These are phyloP conservation scores for Scyliorhinus canicula DNA, from an alignment of 2,797 vertebrate species.

Conservation along the genomic window DNA sequence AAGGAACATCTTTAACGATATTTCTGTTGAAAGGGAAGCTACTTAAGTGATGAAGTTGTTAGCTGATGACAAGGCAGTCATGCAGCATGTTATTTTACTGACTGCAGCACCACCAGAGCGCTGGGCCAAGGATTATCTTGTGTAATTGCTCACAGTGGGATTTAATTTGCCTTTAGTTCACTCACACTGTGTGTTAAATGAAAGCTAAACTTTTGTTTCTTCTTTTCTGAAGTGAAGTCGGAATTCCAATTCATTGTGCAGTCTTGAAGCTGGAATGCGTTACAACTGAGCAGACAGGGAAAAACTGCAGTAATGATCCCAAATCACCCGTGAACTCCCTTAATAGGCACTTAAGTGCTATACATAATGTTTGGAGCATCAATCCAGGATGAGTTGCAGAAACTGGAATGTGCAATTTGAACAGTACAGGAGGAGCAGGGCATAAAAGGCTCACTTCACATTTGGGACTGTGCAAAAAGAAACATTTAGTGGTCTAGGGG, in stretches of 20 bases:
- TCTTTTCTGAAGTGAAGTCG: not conserved
- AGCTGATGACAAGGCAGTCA: conserved; percentile 4
- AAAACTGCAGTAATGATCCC: not conserved
- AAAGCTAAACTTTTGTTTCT: not conserved
- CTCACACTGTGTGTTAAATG: conserved; percentile 21
- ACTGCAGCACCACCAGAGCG: not conserved
- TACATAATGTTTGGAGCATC: not conserved
- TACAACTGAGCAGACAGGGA: not conserved
- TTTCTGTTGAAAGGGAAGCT: not conserved
- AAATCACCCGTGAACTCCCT: not conserved
- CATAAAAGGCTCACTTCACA: not conserved
- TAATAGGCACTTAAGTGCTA: not conserved
- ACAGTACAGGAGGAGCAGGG: not conserved
- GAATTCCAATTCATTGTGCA: not conserved
- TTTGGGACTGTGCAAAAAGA: not conserved
- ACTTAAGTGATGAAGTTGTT: not conserved
- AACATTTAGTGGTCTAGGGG: not conserved
- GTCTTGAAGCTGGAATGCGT: not conserved
- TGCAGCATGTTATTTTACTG: conserved; percentile 25
- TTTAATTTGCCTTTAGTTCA: conserved; percentile 16
- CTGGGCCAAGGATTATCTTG: conserved; percentile 2
- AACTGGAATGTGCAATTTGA: not conserved
- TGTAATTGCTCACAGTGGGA: conserved; percentile 32
- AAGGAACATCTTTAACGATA: not conserved
- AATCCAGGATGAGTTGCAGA: not conserved